Evolutionary conservation across 2,113 vertebrate genomes (phyloP), one percentile per base, ranked within the genome.

Genomic region (Regulus satrapa): DNA sequence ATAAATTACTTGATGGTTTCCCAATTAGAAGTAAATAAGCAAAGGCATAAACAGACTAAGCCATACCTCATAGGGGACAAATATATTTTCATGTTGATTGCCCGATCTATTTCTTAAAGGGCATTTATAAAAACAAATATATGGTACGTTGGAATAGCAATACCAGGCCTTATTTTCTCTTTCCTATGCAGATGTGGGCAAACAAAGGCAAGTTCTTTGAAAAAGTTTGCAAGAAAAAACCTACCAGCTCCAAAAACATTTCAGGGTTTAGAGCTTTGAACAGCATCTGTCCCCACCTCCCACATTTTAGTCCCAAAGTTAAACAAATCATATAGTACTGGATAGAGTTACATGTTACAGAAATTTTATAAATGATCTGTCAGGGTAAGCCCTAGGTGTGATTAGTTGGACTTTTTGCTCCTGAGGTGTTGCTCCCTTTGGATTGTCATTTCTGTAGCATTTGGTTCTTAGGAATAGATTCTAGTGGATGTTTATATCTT

Each of bases 321-420:
- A 97, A 97, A 97, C 93, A 97, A 96, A 91, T 97, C 86, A 15
- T 88, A 38, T 32, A 89, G 86, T 97, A 83, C 73, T 81, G 58
- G 93, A 87, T 96, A 96, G 81, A 90, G 78, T 97, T 96, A 97
- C 94, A 67, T 16, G 73, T 45, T 92, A 55, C 51, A 80, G 81
- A 58, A 71, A 76, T 94, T 95, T 95, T 95, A 95, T 95, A 94
- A 95, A 97, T 95, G 59, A 78, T 84, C 95, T 96, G 95, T 89
- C 96, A 95, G 92, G 75, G 1, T 89, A 90, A 92, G 55, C 68
- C 86, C 61, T 79, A 71, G 45, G 78, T 83, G 80, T 73, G 92
- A 96, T 88, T 78, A 84, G 86, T 74, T 0, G 12, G 81, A 84
- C 43, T 91, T 94, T 38, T 69, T 95, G 76, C 92, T 96, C 69